Base-by-base conservation (phyloP, 2,888 invertebrate species). In the Drosophila tripunctata region DNA sequence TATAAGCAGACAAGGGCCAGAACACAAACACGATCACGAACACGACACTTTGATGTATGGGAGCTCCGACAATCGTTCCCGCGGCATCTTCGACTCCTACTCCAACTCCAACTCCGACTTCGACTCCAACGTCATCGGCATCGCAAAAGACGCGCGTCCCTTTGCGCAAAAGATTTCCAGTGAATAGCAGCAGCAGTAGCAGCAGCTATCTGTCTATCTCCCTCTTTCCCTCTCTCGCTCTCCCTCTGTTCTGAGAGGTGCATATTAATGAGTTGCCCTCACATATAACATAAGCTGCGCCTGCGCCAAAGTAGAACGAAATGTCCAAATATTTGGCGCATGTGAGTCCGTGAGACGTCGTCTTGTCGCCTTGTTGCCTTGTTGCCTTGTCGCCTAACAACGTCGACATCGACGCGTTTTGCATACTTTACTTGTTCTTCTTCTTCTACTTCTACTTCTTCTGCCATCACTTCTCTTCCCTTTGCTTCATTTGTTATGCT, bases 291-390 rank as follows among this genome's bases (percentile, higher is more conserved):
- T 27, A 43, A 48, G 55, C 64, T 64, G 64, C 54, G 69, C 55
- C 69, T 71, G 57, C 50, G 61, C 63, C 74, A 72, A 85, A 73
- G 78, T 86, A 78, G 84, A 85, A 85, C 87, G 81, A 87, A 68
- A 75, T 73, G 83, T 86, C 83, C 68, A 86, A 86, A 86, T 77
- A 83, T 83, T 78, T 76, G 84, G 81, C 84, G 78, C 83, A 82
- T 80, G 64, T 73, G 54, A 65, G 62, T 62, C 52, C 70, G 33
- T 69, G 55, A n/a, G n/a, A 55, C 64, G 69, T 66, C 33, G 55
- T 15, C 24, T 19, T 24, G 41, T 22, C 54, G 43, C 52, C 43
- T 56, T 45, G 27, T 27, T 10, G 27, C 27, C 27, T 27, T n/a
- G n/a, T n/a, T n/a, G n/a, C n/a, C 27, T 30, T 35, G 41, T 17